phyloP scores from a whole-genome alignment of 2,797 vertebrate genomes.

The Fringilla coelebs region DNA sequence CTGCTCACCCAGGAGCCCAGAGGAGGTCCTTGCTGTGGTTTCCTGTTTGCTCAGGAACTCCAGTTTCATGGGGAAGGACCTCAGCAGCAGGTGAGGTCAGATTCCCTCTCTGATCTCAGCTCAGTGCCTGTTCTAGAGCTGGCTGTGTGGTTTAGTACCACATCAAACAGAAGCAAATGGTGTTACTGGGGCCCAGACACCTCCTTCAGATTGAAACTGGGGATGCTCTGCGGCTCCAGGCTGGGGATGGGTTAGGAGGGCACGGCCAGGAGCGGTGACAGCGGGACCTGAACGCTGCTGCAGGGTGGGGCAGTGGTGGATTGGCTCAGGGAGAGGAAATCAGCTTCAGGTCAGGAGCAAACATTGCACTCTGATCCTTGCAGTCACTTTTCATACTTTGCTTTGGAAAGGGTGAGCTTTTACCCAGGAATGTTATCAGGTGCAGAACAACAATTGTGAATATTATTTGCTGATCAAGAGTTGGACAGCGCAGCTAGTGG shows the following conservation, averaged over 20 bases:
- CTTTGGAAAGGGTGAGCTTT: not conserved
- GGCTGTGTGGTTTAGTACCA: not conserved
- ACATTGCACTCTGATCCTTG: not conserved
- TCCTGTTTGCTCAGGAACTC: not conserved
- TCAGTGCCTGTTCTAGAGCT: not conserved
- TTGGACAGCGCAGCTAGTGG: not conserved
- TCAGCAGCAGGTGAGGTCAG: not conserved
- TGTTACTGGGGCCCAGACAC: not conserved
- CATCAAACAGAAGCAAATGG: not conserved
- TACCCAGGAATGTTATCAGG: not conserved
- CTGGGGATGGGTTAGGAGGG: not conserved
- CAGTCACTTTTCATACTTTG: not conserved
- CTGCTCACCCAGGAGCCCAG: not conserved
- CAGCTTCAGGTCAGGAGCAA: not conserved
- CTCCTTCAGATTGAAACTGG: not conserved
- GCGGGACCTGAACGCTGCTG: not conserved
- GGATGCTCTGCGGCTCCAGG: not conserved
- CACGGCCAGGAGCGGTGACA: not conserved
- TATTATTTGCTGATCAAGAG: not conserved
- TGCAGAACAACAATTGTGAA: not conserved
- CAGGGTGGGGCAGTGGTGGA: not conserved
- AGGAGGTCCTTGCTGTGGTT: accelerated
- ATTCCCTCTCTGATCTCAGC: not conserved
- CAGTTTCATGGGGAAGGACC: not conserved
- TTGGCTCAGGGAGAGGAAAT: not conserved